Evolutionary conservation across 2,797 vertebrate genomes (phyloP).

Genomic region (Craterocephalus amniculus): DNA sequence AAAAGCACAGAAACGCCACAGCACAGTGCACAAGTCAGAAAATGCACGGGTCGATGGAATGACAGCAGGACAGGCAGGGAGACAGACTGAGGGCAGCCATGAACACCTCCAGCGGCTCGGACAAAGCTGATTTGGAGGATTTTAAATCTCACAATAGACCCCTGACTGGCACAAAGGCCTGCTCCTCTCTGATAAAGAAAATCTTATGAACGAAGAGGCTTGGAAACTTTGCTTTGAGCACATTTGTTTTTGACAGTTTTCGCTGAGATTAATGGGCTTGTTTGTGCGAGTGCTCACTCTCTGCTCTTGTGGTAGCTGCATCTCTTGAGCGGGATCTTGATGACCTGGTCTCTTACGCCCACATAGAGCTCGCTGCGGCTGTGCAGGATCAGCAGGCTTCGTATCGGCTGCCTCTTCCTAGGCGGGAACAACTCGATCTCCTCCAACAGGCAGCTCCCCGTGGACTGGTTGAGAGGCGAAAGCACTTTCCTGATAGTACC

Average conservation of each 20-base stretch:
- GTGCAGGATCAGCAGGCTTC: slow-evolving; percentile 93
- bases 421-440: slow-evolving; percentile 92
- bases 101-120: slow-evolving; percentile 59
- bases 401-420: slow-evolving; percentile 87
- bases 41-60: slow-evolving; percentile 26
- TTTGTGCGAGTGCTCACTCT: slow-evolving; percentile 84
- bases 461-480: slow-evolving; percentile 89
- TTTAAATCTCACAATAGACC: slow-evolving; percentile 64
- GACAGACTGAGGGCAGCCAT: slow-evolving; percentile 51
- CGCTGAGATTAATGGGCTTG: slow-evolving; percentile 54
- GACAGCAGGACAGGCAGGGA: slow-evolving; percentile 24
- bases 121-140: slow-evolving; percentile 72
- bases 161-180: slow-evolving; percentile 61
- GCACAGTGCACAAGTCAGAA: background rate
- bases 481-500: slow-evolving; percentile 97
- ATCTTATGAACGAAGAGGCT: slow-evolving; percentile 50
- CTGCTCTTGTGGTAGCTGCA: slow-evolving; percentile 91
- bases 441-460: slow-evolving; percentile 92
- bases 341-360: slow-evolving; percentile 92
- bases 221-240: slow-evolving; percentile 50
- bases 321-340: slow-evolving; percentile 94
- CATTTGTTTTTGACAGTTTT: slow-evolving; percentile 49
- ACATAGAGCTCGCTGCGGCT: slow-evolving; percentile 94
- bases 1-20: slow-evolving; percentile 25
- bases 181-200: slow-evolving; percentile 65